A percentile compares a stretch with the other conserved stretches of the same genome.
phyloP scores from a whole-genome alignment of 2,113 vertebrate genomes.

The Aspidoscelis tigris region DNA sequence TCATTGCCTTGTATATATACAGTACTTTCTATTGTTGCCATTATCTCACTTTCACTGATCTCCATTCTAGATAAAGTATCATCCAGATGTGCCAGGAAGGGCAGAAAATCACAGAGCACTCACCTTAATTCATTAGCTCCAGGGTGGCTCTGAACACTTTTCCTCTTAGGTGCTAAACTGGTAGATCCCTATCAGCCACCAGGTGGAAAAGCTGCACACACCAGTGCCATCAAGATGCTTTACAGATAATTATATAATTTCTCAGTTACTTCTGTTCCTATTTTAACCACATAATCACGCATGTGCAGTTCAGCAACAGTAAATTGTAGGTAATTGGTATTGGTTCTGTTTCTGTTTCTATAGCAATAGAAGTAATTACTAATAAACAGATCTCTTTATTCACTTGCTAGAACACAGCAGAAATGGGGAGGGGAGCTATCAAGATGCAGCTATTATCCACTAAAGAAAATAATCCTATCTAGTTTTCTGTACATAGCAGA shows the following conservation, averaged over 20 bases:
- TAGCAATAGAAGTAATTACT: constrained; percentile 68
- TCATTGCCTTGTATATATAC: neutral
- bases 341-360: constrained; percentile 66
- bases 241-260: constrained; percentile 62
- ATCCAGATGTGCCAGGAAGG: constrained; percentile 50
- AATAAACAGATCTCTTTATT: constrained; percentile 65
- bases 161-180: constrained; percentile 25
- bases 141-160: constrained; percentile 40
- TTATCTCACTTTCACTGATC: neutral
- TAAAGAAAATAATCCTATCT: neutral
- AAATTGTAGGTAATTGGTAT: constrained; percentile 62
- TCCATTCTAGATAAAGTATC: constrained; percentile 52
- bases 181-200: constrained; percentile 50
- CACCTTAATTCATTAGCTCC: constrained; percentile 38
- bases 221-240: constrained; percentile 47
- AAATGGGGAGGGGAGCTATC: constrained; percentile 28
- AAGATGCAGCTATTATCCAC: neutral
- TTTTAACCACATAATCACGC: constrained; percentile 36
- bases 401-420: constrained; percentile 46
- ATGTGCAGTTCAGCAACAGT: constrained; percentile 54
- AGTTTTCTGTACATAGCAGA: neutral
- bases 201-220: constrained; percentile 47
- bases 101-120: constrained; percentile 46
- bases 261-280: constrained; percentile 53
- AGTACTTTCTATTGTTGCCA: neutral